Percentiles rank a stretch among this genome's conserved stretches.
Evolutionary conservation across 1,140 invertebrate genomes (phyloP).

Genomic region (Aradophagus sp.): DNA sequence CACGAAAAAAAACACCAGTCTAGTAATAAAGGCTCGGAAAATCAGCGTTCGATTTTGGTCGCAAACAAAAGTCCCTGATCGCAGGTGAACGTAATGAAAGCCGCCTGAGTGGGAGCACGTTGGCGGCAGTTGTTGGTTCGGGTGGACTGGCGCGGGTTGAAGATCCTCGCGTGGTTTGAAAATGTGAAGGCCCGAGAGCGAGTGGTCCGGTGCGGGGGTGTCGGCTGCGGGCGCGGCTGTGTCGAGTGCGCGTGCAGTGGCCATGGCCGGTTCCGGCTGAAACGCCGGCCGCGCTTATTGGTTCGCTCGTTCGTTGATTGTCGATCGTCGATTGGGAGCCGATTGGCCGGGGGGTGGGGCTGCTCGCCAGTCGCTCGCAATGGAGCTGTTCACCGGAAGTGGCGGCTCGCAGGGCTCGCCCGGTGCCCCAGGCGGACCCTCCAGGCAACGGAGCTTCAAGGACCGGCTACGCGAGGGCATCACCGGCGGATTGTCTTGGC

Average conservation of each 20-base stretch:
- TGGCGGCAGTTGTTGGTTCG: constrained; percentile 11
- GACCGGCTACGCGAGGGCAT: constrained; percentile 84
- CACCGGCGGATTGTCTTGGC: constrained; percentile 83
- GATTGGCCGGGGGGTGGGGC: neutral
- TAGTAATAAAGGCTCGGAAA: too few species aligned
- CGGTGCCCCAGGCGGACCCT: constrained; percentile 51
- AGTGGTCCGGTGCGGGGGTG: too few species aligned
- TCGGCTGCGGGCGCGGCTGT: constrained; percentile 4
- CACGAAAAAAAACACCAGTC: too few species aligned
- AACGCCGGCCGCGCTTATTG: constrained; percentile 5
- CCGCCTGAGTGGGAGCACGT: too few species aligned
- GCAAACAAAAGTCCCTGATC: too few species aligned
- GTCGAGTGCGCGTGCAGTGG: neutral
- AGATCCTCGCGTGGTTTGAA: constrained; percentile 23
- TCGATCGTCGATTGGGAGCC: too few species aligned
- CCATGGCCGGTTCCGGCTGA: constrained; percentile 6
- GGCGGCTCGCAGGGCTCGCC: constrained; percentile 54
- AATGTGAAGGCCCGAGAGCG: too few species aligned
- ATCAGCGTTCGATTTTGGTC: too few species aligned
- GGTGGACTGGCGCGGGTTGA: constrained; percentile 29
- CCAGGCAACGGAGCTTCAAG: constrained; percentile 76
- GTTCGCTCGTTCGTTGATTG: neutral
- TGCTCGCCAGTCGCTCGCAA: constrained; percentile 22
- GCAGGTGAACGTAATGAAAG: too few species aligned
- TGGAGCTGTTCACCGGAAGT: constrained; percentile 69